Conservation (phyloP, 2,888 invertebrate genomes). For the Cynaeus angustus region DNA sequence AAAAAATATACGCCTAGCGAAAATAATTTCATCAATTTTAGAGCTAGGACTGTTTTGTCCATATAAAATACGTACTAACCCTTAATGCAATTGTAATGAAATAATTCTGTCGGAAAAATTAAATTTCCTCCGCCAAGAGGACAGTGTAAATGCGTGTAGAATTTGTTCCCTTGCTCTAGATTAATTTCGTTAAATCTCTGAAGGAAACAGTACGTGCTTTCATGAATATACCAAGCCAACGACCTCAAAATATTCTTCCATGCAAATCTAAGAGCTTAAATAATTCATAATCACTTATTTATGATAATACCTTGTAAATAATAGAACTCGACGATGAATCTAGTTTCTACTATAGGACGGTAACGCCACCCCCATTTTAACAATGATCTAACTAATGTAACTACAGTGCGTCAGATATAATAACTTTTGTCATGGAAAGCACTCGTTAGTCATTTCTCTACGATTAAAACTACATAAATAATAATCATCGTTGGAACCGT, state of each 20-base stretch:
- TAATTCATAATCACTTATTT: constrained; percentile 31
- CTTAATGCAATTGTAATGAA: no score
- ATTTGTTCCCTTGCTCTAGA: background rate
- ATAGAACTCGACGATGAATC: constrained; percentile 13
- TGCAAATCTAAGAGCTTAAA: constrained; percentile 12
- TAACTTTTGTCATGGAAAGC: constrained; percentile 5
- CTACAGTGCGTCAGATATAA: constrained; percentile 28
- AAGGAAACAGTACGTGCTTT: constrained; percentile 1
- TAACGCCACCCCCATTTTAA: background rate
- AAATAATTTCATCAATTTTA: no score
- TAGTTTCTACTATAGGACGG: no score
- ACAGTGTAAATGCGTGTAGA: constrained; percentile 6
- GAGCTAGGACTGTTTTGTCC: background rate
- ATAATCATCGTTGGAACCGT: constrained; percentile 10
- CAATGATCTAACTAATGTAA: constrained; percentile 11
- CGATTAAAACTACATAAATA: constrained; percentile 37
- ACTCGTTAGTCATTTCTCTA: constrained; percentile 28
- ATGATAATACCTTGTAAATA: constrained; percentile 32
- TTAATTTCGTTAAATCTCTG: constrained; percentile 1
- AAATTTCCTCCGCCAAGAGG: background rate
- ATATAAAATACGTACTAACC: no score
- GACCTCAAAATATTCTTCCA: constrained; percentile 2
- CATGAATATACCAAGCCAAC: constrained; percentile 6
- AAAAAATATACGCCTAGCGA: no score
- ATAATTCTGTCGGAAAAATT: background rate